Base-by-base conservation (phyloP, 2,113 vertebrate genomes). In the Gallinago paraguaiae region DNA sequence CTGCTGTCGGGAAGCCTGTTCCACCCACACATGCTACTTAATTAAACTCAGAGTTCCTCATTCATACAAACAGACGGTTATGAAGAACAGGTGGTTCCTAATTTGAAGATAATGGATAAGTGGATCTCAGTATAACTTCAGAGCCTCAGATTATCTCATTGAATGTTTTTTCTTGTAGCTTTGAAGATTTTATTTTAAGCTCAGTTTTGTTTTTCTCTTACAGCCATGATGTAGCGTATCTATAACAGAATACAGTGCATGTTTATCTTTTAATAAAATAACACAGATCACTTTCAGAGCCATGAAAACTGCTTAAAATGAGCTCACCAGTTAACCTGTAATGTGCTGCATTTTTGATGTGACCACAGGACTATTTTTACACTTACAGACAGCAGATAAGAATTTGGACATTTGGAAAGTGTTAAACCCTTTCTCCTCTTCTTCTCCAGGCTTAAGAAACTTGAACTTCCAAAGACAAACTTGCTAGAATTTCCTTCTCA, bases 11-110 rank as follows among this genome's bases (percentile, higher is more conserved):
- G 95, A 97, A 98, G 94, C 93, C 75, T 96, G 95, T 97, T 97
- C 96, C 97, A 97, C 98, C 98, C 97, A 98, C 98, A 96, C 61
- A 17, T 78, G 74, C 86, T 96, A 97, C 97, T 98, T 98, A 98
- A 98, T 98, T 98, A 98, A 98, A 98, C 97, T 96, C 94, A 56
- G 90, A 96, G 93, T 83, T 97, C 96, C 95, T 95, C 95, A 93
- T 98, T 98, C 97, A 96, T 90, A 75, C 83, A 83, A 50, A 94
- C 97, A 97, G 97, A 96, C 89, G 8, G 93, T 96, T 97, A 96
- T 71, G 90, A 97, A 90, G 85, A 98, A 96, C 97, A 98, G 98
- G 98, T 98, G 97, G 97, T 95, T 97, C 90, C 84, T 97, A 96
- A 97, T 97, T 96, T 90, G 92, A 96, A 97, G 97, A 97, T 96